Conservation (phyloP, 2,888 invertebrate genomes). For the Orthonevra nobilis region DNA sequence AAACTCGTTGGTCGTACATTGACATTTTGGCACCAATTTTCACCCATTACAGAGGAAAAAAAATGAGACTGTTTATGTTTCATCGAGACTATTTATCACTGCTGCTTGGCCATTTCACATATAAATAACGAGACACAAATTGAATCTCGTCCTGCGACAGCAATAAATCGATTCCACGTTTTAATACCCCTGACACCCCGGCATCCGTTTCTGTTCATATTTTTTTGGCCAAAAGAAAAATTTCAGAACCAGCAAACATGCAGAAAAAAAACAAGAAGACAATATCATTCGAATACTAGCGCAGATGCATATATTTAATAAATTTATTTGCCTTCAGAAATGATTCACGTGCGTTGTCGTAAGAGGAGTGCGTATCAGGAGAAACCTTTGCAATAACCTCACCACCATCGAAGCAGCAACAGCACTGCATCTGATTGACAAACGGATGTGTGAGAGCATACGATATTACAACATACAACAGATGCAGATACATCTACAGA, state of each 20-base stretch:
- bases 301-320: slow-evolving; percentile 65
- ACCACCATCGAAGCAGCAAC: background rate
- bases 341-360: slow-evolving; percentile 68
- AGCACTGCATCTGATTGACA: slow-evolving; percentile 47
- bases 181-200: background rate
- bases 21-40: slow-evolving; percentile 21
- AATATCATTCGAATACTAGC: slow-evolving; percentile 47
- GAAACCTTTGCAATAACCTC: slow-evolving; percentile 63
- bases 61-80: slow-evolving; percentile 16
- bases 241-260: slow-evolving; percentile 28
- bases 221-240: slow-evolving; percentile 46
- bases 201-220: slow-evolving; percentile 4
- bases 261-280: slow-evolving; percentile 19
- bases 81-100: slow-evolving; percentile 62
- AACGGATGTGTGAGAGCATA: slow-evolving; percentile 35
- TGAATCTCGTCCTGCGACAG: slow-evolving; percentile 68
- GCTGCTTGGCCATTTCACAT: slow-evolving; percentile 56
- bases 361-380: slow-evolving; percentile 58
- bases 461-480: too few species aligned
- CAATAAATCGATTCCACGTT: slow-evolving; percentile 59
- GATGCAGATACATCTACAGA: slow-evolving; percentile 3
- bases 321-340: slow-evolving; percentile 70
- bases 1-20: background rate
- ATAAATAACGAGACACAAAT: slow-evolving; percentile 69
- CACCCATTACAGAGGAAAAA: slow-evolving; percentile 17